Percentiles rank a stretch among this genome's conserved stretches.
phyloP scores from a whole-genome alignment of 2,113 vertebrate species.

The Psammodynastes pulverulentus region DNA sequence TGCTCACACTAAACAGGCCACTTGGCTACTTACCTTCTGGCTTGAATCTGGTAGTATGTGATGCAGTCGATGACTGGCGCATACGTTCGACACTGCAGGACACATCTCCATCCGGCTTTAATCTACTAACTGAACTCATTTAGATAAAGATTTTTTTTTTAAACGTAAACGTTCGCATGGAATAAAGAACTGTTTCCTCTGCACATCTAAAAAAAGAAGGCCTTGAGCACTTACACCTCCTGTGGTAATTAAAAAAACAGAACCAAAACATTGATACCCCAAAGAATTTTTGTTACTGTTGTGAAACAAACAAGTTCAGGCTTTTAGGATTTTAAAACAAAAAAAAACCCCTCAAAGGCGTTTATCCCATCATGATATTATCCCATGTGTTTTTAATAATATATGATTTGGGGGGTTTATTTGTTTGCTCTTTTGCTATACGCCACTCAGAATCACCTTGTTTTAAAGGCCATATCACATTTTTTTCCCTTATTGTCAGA shows the following conservation, averaged over 20 bases:
- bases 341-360: background rate
- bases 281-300: background rate
- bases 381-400: background rate
- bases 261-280: background rate
- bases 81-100: background rate
- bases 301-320: background rate
- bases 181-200: background rate
- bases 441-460: background rate
- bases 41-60: background rate
- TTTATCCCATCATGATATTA: background rate
- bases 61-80: background rate
- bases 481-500: background rate
- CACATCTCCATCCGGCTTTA: background rate
- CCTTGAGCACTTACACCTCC: background rate
- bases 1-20: background rate
- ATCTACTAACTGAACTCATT: background rate
- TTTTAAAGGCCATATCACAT: background rate
- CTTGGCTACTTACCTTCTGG: constrained; percentile 12
- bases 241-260: background rate
- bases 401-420: background rate
- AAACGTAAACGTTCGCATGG: background rate
- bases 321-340: background rate
- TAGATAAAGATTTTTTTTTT: background rate
- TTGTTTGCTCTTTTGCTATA: background rate
- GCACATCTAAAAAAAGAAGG: background rate